These are phyloP conservation scores for Nasonia longicornis DNA, from an alignment of 1,140 invertebrate species.

Conservation along the genomic window DNA sequence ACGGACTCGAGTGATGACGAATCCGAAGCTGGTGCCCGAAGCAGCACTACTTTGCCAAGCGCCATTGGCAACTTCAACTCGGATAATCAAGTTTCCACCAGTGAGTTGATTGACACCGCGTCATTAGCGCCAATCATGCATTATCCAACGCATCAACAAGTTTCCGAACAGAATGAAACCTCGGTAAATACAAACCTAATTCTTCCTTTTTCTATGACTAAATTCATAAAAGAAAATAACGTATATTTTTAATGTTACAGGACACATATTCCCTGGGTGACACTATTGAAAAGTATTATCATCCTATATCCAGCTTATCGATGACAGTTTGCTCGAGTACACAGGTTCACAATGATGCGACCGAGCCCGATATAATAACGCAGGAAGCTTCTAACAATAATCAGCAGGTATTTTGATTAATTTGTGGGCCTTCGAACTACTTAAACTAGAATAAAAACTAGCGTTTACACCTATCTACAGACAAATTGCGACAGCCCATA, in stretches of 20 bases:
- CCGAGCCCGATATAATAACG: not conserved
- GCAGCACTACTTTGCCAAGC: slow-evolving; percentile 38
- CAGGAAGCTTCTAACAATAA: not conserved
- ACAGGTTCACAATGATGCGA: not conserved
- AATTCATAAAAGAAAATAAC: too few relatives aligned
- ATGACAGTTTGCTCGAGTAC: not conserved
- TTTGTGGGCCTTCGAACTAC: not conserved
- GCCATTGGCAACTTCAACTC: slow-evolving; percentile 34
- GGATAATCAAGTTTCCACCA: slow-evolving; percentile 50
- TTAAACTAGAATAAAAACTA: not conserved
- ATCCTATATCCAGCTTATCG: not conserved
- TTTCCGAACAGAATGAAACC: not conserved
- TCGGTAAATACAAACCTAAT: not conserved
- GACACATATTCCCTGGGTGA: not conserved
- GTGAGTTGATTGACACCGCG: not conserved
- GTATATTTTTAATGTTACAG: not conserved
- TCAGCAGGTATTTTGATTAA: not conserved
- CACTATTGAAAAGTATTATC: not conserved
- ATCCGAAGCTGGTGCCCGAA: slow-evolving; percentile 55
- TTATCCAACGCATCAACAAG: not conserved
- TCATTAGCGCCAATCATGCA: not conserved
- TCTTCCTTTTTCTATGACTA: too few relatives aligned
- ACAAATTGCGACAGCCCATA: not conserved
- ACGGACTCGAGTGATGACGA: slow-evolving; percentile 64
- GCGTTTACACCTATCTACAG: not conserved